Conservation (phyloP, 2,113 vertebrate species). For the Psettodes erumei region DNA sequence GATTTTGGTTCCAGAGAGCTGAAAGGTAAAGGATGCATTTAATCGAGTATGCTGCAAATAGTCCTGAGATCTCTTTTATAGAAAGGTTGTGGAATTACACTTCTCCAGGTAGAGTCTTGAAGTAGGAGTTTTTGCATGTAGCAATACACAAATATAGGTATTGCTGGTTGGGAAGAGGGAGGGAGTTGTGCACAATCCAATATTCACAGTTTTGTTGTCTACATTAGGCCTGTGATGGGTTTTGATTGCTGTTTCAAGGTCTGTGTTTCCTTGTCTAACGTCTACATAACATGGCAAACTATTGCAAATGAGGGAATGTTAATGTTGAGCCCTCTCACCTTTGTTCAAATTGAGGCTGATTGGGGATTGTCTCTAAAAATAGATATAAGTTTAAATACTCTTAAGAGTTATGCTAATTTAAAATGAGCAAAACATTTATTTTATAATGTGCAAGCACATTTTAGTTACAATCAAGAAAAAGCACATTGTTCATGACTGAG, state of each 20-base stretch:
- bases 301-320: constrained; percentile 5
- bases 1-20: constrained; percentile 36
- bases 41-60: constrained; percentile 24
- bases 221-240: constrained; percentile 18
- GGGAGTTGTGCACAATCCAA: constrained; percentile 25
- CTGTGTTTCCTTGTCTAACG: constrained; percentile 9
- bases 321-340: neutral
- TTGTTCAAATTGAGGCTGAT: constrained; percentile 19
- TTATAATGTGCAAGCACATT: constrained; percentile 48
- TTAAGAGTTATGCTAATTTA: constrained; percentile 13
- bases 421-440: constrained; percentile 28
- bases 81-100: constrained; percentile 19
- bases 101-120: constrained; percentile 10
- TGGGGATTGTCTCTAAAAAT: constrained; percentile 4
- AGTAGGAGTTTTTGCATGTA: constrained; percentile 24
- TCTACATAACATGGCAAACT: constrained; percentile 1
- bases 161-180: constrained; percentile 7
- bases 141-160: constrained; percentile 32
- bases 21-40: constrained; percentile 30
- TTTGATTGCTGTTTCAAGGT: constrained; percentile 38
- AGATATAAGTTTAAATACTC: neutral
- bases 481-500: constrained; percentile 48
- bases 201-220: constrained; percentile 36
- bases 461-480: constrained; percentile 55
- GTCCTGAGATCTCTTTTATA: constrained; percentile 23